These are phyloP conservation scores for Ispidina lecontei DNA, from an alignment of 2,797 vertebrate species.

Conservation along the genomic window DNA sequence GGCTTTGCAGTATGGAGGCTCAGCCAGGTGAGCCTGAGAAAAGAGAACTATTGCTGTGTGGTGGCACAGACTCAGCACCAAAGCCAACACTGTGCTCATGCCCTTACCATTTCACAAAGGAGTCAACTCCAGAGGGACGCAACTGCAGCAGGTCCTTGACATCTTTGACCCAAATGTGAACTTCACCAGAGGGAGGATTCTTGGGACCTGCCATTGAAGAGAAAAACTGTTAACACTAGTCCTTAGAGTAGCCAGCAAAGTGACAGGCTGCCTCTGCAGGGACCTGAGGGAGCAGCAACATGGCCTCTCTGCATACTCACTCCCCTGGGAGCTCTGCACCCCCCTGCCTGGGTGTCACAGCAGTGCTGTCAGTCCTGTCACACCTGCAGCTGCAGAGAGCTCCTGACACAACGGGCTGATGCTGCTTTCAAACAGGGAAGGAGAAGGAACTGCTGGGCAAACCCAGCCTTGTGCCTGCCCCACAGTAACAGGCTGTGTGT, in stretches of 20 bases:
- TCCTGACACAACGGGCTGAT: not conserved
- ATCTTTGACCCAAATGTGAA: slow-evolving; percentile 79
- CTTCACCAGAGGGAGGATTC: slow-evolving; percentile 71
- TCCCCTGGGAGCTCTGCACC: not conserved
- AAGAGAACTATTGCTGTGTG: not conserved
- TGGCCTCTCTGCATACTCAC: not conserved
- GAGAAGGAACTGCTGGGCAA: not conserved
- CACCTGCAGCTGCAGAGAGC: not conserved
- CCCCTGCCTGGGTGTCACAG: not conserved
- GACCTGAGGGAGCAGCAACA: not conserved
- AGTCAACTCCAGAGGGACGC: slow-evolving; percentile 75
- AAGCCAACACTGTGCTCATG: accelerated
- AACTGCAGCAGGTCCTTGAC: slow-evolving; percentile 76
- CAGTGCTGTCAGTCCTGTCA: not conserved
- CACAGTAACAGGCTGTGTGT: not conserved
- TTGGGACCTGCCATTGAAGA: slow-evolving; percentile 58
- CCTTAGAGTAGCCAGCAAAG: not conserved
- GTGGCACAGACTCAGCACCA: not conserved
- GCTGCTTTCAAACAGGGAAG: not conserved
- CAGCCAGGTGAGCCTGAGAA: not conserved
- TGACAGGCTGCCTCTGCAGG: not conserved
- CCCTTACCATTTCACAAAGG: slow-evolving; percentile 79
- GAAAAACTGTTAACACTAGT: not conserved
- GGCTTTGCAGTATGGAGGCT: not conserved
- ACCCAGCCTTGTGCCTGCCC: not conserved